Conservation (phyloP, 2,888 invertebrate genomes). For the Odontomyia ornata region DNA sequence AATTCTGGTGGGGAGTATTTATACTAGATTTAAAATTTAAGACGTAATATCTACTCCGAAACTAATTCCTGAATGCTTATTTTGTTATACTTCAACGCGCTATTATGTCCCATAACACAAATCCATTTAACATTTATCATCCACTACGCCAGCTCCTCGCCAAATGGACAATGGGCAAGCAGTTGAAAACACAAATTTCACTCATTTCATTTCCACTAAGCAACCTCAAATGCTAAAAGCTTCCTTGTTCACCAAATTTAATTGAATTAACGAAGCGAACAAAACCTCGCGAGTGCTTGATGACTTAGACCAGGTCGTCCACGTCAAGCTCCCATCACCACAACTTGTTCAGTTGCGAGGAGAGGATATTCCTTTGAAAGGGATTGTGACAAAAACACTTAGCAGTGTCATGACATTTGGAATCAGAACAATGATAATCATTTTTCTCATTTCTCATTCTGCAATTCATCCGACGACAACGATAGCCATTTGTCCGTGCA, state of each 20-base stretch:
- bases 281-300: background rate
- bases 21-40: too few species aligned
- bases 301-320: background rate
- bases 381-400: background rate
- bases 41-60: too few species aligned
- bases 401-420: background rate
- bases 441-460: conserved; percentile 18
- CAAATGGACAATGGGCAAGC: too few species aligned
- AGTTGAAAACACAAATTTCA: too few species aligned
- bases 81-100: too few species aligned
- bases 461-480: conserved; percentile 3
- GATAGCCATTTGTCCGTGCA: background rate
- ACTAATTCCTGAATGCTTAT: too few species aligned
- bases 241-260: background rate
- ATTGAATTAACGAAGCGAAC: conserved; percentile 18
- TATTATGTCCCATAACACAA: too few species aligned
- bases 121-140: too few species aligned
- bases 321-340: too few species aligned
- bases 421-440: conserved; percentile 19
- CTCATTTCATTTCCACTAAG: too few species aligned
- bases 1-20: too few species aligned
- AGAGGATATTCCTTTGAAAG: background rate
- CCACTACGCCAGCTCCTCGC: too few species aligned
- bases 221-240: background rate
- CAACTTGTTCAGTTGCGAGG: background rate